phyloP scores from a whole-genome alignment of 2,113 vertebrate genomes.

The Phrynosoma platyrhinos region DNA sequence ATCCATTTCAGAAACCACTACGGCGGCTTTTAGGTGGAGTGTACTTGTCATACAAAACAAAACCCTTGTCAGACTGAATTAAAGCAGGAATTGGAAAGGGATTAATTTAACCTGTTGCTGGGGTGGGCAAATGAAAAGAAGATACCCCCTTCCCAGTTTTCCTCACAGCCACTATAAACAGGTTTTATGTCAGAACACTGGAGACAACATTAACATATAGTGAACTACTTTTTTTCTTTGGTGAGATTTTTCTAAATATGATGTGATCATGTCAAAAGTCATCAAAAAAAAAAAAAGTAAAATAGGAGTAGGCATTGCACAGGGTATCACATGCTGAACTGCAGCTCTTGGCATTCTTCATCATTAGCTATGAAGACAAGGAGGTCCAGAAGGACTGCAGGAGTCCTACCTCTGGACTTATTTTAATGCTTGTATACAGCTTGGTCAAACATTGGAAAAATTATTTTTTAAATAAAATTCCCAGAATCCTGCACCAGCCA shows the following conservation, averaged over 20 bases:
- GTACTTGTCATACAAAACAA: too few species aligned
- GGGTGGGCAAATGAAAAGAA: not conserved
- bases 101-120: not conserved
- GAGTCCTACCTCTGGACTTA: too few species aligned
- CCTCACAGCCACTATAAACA: not conserved
- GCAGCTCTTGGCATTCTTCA: too few species aligned
- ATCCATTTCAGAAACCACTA: not conserved
- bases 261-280: slow-evolving; percentile 28
- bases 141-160: not conserved
- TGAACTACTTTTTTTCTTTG: not conserved
- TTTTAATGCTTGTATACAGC: too few species aligned
- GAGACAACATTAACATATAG: not conserved
- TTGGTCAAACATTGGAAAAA: too few species aligned
- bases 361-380: too few species aligned
- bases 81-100: not conserved
- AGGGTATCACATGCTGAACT: too few species aligned
- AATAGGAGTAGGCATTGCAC: too few species aligned
- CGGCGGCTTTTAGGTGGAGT: not conserved
- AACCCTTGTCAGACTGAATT: not conserved
- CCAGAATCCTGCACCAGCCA: too few species aligned
- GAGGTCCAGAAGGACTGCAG: too few species aligned
- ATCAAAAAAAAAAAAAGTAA: not conserved
- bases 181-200: not conserved
- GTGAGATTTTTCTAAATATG: too few species aligned
- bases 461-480: too few species aligned